Percentiles rank a stretch among this genome's conserved stretches.
Evolutionary conservation across 2,113 vertebrate species (phyloP).

Genomic region (Mustelus asterias): DNA sequence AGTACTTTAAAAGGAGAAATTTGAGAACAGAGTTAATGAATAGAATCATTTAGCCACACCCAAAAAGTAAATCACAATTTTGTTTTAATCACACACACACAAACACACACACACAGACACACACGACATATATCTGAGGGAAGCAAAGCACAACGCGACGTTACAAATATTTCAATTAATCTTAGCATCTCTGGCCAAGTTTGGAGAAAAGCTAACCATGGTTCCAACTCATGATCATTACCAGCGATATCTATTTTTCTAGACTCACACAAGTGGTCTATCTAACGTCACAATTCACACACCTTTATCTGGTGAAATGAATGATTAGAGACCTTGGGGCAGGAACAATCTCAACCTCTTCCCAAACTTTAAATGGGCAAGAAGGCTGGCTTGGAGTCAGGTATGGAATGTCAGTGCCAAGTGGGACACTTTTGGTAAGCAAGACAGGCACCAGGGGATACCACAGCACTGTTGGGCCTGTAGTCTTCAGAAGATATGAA

Average conservation of each 20-base stretch:
- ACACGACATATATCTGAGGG: neutral
- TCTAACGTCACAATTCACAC: neutral
- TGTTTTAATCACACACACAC: neutral
- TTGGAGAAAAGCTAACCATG: neutral
- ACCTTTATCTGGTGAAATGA: no score
- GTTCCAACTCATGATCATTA: neutral
- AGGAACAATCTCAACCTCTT: no score
- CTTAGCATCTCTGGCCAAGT: neutral
- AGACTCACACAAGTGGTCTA: neutral
- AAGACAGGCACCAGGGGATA: neutral
- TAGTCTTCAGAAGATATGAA: neutral
- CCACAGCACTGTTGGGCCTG: neutral
- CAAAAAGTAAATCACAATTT: neutral
- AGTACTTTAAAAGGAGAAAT: neutral
- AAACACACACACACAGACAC: neutral
- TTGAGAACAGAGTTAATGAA: neutral
- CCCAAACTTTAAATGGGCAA: no score
- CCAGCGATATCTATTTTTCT: neutral
- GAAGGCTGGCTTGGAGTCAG: no score
- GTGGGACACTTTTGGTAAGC: no score
- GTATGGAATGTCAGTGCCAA: no score
- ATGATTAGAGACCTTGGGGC: no score
- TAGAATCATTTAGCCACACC: neutral
- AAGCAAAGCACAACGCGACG: neutral
- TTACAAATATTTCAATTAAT: neutral